Evolutionary conservation across 2,797 vertebrate species (phyloP).

Genomic region (Potorous gilbertii): DNA sequence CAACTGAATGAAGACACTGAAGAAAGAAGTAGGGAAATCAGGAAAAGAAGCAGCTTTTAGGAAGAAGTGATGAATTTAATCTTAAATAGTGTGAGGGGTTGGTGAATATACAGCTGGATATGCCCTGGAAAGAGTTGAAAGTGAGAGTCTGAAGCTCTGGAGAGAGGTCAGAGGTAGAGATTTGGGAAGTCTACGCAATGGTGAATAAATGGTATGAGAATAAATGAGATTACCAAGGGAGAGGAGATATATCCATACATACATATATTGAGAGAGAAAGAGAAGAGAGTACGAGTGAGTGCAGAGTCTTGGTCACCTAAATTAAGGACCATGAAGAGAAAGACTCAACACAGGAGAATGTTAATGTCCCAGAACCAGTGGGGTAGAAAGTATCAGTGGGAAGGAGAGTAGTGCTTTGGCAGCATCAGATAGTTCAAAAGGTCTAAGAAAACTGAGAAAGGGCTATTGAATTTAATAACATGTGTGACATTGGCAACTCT

Average conservation of each 20-base stretch:
- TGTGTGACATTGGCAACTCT: neutral
- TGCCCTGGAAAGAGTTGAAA: neutral
- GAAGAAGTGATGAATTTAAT: neutral
- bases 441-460: neutral
- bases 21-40: neutral
- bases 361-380: neutral
- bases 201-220: neutral
- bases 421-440: neutral
- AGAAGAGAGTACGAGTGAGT: neutral
- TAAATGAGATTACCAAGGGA: neutral
- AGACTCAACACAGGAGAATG: neutral
- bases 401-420: neutral
- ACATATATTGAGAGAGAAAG: too few relatives aligned
- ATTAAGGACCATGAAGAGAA: neutral
- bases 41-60: neutral
- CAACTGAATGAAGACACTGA: neutral
- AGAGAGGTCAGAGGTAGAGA: neutral
- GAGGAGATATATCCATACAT: neutral
- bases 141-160: neutral
- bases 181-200: neutral
- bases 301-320: neutral
- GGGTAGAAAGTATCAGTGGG: neutral
- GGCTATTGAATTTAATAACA: neutral
- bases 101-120: neutral
- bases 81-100: neutral